These are phyloP conservation scores for Pectinophora gossypiella DNA, from an alignment of 1,140 invertebrate species.

Conservation along the genomic window DNA sequence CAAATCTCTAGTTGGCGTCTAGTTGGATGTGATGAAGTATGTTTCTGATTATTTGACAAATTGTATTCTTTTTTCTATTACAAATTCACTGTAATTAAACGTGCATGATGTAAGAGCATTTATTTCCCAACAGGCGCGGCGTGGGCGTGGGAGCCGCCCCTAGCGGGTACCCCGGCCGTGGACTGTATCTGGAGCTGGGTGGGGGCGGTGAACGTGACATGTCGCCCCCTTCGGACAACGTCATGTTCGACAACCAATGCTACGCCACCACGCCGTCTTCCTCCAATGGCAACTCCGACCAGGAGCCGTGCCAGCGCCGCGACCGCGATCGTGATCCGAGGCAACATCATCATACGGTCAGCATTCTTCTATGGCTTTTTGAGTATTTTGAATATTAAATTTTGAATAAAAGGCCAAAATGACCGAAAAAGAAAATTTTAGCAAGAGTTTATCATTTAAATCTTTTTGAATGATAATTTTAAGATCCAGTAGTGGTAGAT, in stretches of 20 bases:
- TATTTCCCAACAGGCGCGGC: slow-evolving; percentile 35
- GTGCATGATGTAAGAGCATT: background rate
- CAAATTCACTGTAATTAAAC: background rate
- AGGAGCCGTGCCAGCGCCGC: slow-evolving; percentile 82
- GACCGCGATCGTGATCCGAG: slow-evolving; percentile 61
- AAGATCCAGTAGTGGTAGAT: too few relatives aligned
- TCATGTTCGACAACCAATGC: slow-evolving; percentile 95
- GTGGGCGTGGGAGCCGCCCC: slow-evolving; percentile 63
- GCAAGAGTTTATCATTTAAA: too few relatives aligned
- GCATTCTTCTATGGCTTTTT: too few relatives aligned
- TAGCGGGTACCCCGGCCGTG: slow-evolving; percentile 77
- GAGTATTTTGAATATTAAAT: too few relatives aligned
- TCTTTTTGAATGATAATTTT: too few relatives aligned
- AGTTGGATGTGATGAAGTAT: too few relatives aligned
- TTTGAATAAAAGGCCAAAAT: too few relatives aligned
- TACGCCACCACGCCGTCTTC: slow-evolving; percentile 95
- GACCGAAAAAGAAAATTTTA: too few relatives aligned
- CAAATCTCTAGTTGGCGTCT: too few relatives aligned
- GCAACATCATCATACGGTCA: slow-evolving; percentile 75
- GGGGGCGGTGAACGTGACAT: slow-evolving; percentile 81
- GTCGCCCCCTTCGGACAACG: slow-evolving; percentile 93
- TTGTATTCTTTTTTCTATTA: too few relatives aligned
- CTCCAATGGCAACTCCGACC: slow-evolving; percentile 92
- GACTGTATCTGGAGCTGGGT: slow-evolving; percentile 88
- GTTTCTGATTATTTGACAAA: too few relatives aligned